Evolutionary conservation across 2,797 vertebrate species (phyloP).

Genomic region (Aphelocoma californica): DNA sequence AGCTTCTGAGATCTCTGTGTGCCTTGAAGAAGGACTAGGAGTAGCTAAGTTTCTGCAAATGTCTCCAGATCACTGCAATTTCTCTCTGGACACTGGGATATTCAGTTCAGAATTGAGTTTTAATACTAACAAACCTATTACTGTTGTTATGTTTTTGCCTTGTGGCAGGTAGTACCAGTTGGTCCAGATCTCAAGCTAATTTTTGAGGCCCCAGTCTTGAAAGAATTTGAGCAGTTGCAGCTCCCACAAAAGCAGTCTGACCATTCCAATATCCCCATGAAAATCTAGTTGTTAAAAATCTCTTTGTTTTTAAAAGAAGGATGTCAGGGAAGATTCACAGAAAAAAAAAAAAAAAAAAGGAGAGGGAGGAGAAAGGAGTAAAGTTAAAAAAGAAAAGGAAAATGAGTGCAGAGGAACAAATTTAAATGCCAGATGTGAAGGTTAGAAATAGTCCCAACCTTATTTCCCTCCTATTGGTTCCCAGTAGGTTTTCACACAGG

Average conservation of each 20-base stretch:
- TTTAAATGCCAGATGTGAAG: constrained; percentile 40
- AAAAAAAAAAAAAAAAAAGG: background rate
- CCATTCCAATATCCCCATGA: background rate
- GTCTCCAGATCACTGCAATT: background rate
- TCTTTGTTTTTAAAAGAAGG: background rate
- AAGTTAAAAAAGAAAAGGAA: background rate
- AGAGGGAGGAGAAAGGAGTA: background rate
- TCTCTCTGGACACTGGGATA: background rate
- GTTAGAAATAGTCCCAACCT: constrained; percentile 60
- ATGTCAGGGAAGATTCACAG: background rate
- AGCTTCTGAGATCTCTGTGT: background rate
- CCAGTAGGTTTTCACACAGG: constrained; percentile 75
- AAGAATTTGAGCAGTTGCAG: background rate
- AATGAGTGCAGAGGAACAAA: background rate
- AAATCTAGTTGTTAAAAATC: background rate
- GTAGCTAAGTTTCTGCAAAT: background rate
- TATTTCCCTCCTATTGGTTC: constrained; percentile 56
- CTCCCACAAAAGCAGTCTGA: background rate
- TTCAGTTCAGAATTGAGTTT: background rate
- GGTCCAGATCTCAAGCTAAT: background rate
- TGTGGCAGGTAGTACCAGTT: background rate
- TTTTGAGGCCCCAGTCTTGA: background rate
- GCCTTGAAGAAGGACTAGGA: background rate
- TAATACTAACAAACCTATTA: background rate
- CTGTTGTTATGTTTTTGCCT: background rate